Evolutionary conservation across 2,888 invertebrate species (phyloP), one percentile per base, ranked within the genome.

Genomic region (Mactromeris polynyma): DNA sequence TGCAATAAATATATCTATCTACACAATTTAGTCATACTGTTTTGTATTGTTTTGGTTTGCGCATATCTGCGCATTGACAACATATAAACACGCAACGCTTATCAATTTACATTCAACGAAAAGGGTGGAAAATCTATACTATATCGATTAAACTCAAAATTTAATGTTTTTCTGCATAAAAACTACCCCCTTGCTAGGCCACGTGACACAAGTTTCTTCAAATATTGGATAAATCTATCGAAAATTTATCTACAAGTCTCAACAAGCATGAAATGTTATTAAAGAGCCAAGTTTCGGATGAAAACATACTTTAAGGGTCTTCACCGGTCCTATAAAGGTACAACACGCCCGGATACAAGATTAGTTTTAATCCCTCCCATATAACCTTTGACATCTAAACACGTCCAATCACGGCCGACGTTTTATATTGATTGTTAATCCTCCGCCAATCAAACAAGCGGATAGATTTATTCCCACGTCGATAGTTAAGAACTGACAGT

Each of bases 271-370:
- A 64, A 33, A 36, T 33, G 73, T 33, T 73, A 73, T 73, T 33
- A 36, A 73, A 73, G 73, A 33, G 73, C 36, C 36, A 33, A 73
- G 36, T 36, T 36, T 73, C 36, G 31, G 73, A 36, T 4, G 33
- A 36, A 26, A 33, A 73, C n/a, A 73, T 58, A 17, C 2, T 19
- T 26, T 64, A 64, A n/a, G 58, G 42, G 58, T 26, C 26, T 64
- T 64, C 26, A 40, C 46, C 21, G 40, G 40, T 46, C 84, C 78
- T 84, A 77, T 77, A 84, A 78, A 54, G 54, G 84, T 38, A 54
- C 54, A 36, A 21, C 54, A 84, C 84, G 84, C 84, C 84, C 84
- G 26, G 84, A 78, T 77, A 84, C 84, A 84, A 84, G 84, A 46
- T 21, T 54, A 54, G 36, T 54, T 40, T 78, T 36, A 84, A 84